Conservation (phyloP, 2,888 invertebrate genomes). For the Drosophila tanythrix region DNA sequence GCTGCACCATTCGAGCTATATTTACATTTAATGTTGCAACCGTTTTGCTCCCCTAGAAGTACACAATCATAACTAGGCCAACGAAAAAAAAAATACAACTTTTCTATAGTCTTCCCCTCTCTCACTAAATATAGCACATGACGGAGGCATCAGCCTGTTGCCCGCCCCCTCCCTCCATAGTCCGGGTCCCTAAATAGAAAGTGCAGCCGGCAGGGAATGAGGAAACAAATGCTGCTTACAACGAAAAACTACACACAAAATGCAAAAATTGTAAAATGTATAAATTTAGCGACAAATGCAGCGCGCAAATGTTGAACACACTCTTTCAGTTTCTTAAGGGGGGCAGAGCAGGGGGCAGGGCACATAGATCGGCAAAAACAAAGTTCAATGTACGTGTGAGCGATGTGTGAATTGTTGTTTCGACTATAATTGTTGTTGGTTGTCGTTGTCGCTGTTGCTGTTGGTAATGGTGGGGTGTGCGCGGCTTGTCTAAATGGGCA, state of each 20-base stretch:
- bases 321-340: constrained; percentile 10
- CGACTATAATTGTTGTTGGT: not conserved
- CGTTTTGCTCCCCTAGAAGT: constrained; percentile 48
- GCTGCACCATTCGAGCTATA: constrained; percentile 26
- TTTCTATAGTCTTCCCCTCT: constrained; percentile 15
- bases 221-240: constrained; percentile 69
- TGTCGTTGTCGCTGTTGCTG: not conserved
- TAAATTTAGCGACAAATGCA: constrained; percentile 71
- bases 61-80: constrained; percentile 58
- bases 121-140: constrained; percentile 48
- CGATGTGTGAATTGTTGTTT: constrained; percentile 32
- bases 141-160: constrained; percentile 20
- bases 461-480: constrained; percentile 42
- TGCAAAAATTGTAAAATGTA: constrained; percentile 55
- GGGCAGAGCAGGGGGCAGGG: too few relatives aligned
- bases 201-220: constrained; percentile 63
- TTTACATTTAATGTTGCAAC: constrained; percentile 44
- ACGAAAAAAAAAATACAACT: constrained; percentile 14
- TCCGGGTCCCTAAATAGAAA: constrained; percentile 22
- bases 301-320: constrained; percentile 54
- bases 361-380: constrained; percentile 33
- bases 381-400: constrained; percentile 74
- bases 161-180: not conserved
- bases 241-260: constrained; percentile 27
- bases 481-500: constrained; percentile 60